Evolutionary conservation across 2,888 invertebrate genomes (phyloP), one percentile per base, ranked within the genome.

Genomic region (Sinodicranocentrus sp.): DNA sequence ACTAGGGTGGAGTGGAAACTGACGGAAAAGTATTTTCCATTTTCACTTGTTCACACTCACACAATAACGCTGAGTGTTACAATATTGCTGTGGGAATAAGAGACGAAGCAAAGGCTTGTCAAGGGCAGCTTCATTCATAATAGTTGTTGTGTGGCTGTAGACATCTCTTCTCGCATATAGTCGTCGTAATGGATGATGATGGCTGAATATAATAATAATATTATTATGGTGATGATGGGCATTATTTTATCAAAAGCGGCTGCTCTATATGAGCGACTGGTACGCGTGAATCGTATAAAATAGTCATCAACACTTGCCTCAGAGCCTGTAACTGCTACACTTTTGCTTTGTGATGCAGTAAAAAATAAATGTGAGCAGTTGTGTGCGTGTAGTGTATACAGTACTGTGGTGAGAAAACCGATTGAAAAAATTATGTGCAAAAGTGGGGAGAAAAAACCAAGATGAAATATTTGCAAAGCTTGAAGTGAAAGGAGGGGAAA

Each of bases 401-500:
- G n/a, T 15, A 6, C 44, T 63, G 63, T 59, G 52, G 61, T 65
- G 57, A 63, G 68, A 59, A 72, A 82, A 57, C 48, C 71, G 68
- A 76, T 76, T 82, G 75, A 76, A 82, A 82, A 82, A 82, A 82
- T 59, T 70, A 67, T 73, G 73, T 67, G 73, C 59, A 59, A 70
- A 43, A 71, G 48, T 73, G 80, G 84, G 57, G 21, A 70, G 23
- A 71, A 70, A 70, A 54, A 57, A 72, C 26, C 65, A 72, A 82
- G 67, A 85, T 85, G 82, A 85, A 85, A 85, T 82, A 82, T 85
- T 85, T 82, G 85, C 85, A 71, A 78, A 82, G 82, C 83, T 65
- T 83, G 77, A 82, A 82, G 82, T 82, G 76, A 84, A 77, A 84
- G 82, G 85, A 83, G 78, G 82, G 79, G 80, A 83, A 85, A 82